A percentile compares a stretch with the other conserved stretches of the same genome.
Conservation (phyloP, 1,140 invertebrate genomes). For the Archivesica marissinica region DNA sequence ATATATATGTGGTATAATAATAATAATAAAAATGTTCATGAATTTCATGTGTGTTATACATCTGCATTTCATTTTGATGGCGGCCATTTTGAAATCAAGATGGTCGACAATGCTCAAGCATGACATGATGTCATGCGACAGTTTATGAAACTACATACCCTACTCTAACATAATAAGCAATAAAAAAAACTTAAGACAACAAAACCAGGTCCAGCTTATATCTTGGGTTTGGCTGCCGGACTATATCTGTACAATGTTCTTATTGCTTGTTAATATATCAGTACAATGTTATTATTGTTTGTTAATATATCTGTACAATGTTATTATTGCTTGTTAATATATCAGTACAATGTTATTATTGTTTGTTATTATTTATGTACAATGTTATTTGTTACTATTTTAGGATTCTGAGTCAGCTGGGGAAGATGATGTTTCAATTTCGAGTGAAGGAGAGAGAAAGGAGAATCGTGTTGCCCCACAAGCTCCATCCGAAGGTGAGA, state of each 20-base stretch:
- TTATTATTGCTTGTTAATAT: neutral
- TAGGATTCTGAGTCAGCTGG: slow-evolving; percentile 89
- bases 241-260: neutral
- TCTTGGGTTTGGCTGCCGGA: neutral
- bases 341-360: neutral
- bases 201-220: neutral
- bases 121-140: no score
- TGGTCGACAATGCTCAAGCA: no score
- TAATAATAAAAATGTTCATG: no score
- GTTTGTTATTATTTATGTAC: neutral
- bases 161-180: no score
- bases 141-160: no score
- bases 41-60: no score
- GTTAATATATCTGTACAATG: neutral
- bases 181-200: no score
- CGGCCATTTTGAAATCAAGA: no score
- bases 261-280: neutral
- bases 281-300: neutral
- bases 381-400: slow-evolving; percentile 55
- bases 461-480: slow-evolving; percentile 69
- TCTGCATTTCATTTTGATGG: no score
- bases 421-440: slow-evolving; percentile 80
- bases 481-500: slow-evolving; percentile 73
- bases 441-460: slow-evolving; percentile 68
- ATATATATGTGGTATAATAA: no score